Evolutionary conservation across 2,888 invertebrate species (phyloP).

Genomic region (Trichogramma evanescens): DNA sequence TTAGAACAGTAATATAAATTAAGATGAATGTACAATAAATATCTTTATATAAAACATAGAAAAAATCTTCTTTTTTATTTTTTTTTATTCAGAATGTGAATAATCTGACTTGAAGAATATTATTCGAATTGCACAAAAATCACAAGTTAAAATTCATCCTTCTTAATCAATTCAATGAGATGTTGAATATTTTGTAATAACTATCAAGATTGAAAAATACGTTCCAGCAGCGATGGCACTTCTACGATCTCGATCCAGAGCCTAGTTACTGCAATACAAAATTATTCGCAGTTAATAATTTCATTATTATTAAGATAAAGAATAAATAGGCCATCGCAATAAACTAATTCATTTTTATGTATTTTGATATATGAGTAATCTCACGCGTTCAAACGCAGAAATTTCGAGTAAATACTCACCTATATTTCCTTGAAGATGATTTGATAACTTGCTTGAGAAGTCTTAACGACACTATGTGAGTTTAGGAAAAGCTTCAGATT

Average conservation of each 20-base stretch:
- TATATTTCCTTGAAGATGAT: slow-evolving; percentile 83
- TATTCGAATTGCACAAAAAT: no score
- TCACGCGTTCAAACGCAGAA: slow-evolving; percentile 84
- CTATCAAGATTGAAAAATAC: slow-evolving; percentile 94
- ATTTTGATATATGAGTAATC: slow-evolving; percentile 84
- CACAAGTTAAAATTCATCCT: no score
- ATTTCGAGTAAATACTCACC: slow-evolving; percentile 86
- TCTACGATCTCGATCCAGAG: slow-evolving; percentile 68
- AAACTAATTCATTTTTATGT: slow-evolving; percentile 46
- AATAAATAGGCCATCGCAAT: not conserved
- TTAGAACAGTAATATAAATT: no score
- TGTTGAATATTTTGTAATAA: slow-evolving; percentile 93
- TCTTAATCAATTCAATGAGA: slow-evolving; percentile 35
- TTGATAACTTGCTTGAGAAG: slow-evolving; percentile 85
- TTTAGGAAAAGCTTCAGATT: no score
- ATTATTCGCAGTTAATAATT: not conserved
- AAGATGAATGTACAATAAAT: no score
- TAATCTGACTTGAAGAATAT: no score
- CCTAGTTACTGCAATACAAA: slow-evolving; percentile 61
- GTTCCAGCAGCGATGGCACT: slow-evolving; percentile 90
- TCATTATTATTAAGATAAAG: not conserved
- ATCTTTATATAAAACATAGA: no score
- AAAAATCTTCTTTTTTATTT: no score
- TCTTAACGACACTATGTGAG: slow-evolving; percentile 50
- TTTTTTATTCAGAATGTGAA: no score